Base-by-base conservation (phyloP, 2,797 vertebrate species). In the Gymnothorax javanicus region DNA sequence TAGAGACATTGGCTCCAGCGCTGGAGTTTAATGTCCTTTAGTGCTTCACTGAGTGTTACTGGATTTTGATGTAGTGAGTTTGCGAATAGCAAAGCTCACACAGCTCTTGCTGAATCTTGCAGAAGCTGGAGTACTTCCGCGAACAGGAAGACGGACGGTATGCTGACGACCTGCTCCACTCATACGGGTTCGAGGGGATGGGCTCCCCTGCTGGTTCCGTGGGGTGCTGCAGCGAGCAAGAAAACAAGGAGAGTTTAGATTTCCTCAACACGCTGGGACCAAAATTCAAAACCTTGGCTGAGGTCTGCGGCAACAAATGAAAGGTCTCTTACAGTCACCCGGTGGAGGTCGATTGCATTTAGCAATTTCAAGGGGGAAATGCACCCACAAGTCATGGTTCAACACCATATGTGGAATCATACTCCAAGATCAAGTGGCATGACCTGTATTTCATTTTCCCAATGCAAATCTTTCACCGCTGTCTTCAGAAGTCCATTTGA, bases 211-310 rank as follows among this genome's bases (percentile, higher is more conserved):
- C 97, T 1, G 97, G 97, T 82, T 98, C 98, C 0, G 95, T 99
- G 59, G 97, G 97, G 83, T 98, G 97, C 93, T 98, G 97, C 95
- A 98, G 97, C 59, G 95, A 98, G 84, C 88, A 91, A 15, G 96
- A 92, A 12, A 96, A 96, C 84, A 92, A 95, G 2, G 95, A 95
- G 0, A 90, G 94, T 88, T 93, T 98, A 23, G 96, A 98, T 90
- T 98, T 98, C 95, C 92, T 98, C 86, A 96, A 98, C 94, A 93
- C 96, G 4, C 95, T 98, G 69, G 97, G 97, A 87, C 97, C 98
- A 56, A 98, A 98, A 95, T 99, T 98, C 95, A 97, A 95, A 95
- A 96, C 94, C 81, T 95, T 98, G 84, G 97, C 97, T 91, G 96
- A 96, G 57, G 94, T 96, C 1, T 97, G 96, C 88, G 86, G 88